These are phyloP conservation scores for Epirrhoe alternata DNA, from an alignment of 2,888 invertebrate genomes.

Conservation along the genomic window DNA sequence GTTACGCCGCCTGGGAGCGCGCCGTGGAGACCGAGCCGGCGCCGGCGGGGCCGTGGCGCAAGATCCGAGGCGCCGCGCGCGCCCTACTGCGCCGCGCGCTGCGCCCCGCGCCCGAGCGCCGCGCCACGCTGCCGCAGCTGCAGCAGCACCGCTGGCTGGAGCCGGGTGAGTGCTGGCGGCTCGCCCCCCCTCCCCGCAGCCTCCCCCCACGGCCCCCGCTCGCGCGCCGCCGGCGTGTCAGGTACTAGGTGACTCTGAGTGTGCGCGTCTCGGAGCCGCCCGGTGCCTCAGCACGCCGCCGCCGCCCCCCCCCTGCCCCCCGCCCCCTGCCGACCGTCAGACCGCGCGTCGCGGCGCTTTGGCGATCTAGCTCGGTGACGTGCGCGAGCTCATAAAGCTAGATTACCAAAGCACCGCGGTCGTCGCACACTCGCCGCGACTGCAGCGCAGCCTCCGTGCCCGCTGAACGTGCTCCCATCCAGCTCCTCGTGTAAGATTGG, in stretches of 20 bases:
- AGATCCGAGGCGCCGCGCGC: slow-evolving; percentile 88
- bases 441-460: not conserved
- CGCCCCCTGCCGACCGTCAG: slow-evolving; percentile 12
- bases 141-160: slow-evolving; percentile 83
- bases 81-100: slow-evolving; percentile 92
- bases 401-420: slow-evolving; percentile 95
- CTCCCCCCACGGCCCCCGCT: slow-evolving; percentile 31
- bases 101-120: slow-evolving; percentile 86
- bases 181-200: slow-evolving; percentile 17
- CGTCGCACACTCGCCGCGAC: slow-evolving; percentile 48
- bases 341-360: slow-evolving; percentile 88
- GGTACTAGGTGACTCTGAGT: slow-evolving; percentile 96
- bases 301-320: slow-evolving; percentile 65
- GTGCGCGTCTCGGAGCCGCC: slow-evolving; percentile 81
- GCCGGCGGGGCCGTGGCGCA: slow-evolving; percentile 48
- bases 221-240: slow-evolving; percentile 82
- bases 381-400: slow-evolving; percentile 94
- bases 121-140: slow-evolving; percentile 89
- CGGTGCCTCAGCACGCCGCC: slow-evolving; percentile 78
- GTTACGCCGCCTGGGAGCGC: slow-evolving; percentile 88
- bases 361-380: slow-evolving; percentile 96
- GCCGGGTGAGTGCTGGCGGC: slow-evolving; percentile 37
- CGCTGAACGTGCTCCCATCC: too few relatives aligned
- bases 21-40: slow-evolving; percentile 67
- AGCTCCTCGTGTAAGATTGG: too few relatives aligned